Conservation (phyloP, 1,140 invertebrate species). For the Eupeodes corollae region DNA sequence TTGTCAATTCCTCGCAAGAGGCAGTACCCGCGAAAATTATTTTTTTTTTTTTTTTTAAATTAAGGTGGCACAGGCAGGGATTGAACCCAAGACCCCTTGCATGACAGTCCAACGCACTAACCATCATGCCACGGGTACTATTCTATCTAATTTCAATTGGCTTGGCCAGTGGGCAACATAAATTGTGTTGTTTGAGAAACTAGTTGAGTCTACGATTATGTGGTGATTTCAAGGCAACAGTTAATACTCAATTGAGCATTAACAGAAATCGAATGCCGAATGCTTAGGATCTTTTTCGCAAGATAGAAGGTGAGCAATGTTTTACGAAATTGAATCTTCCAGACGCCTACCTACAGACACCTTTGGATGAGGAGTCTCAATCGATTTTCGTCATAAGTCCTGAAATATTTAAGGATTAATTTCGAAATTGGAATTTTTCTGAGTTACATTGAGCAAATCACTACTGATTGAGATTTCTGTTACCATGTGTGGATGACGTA, state of each 20-base stretch:
- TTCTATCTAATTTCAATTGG: too few species aligned
- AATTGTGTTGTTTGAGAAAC: conserved; percentile 38
- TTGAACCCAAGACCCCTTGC: too few species aligned
- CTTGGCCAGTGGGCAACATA: too few species aligned
- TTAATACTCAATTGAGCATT: conserved; percentile 24
- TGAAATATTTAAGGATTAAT: conserved; percentile 10
- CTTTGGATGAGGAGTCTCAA: conserved; percentile 13
- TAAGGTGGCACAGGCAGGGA: too few species aligned
- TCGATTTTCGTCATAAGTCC: conserved; percentile 12
- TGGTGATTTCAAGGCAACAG: conserved; percentile 35
- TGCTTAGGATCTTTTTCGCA: conserved; percentile 17
- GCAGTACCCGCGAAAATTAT: too few species aligned
- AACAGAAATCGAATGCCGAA: conserved; percentile 38
- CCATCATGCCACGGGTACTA: too few species aligned
- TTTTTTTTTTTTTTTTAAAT: too few species aligned
- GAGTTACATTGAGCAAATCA: conserved; percentile 6
- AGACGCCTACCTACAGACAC: conserved; percentile 18
- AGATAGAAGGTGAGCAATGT: background rate
- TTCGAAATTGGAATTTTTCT: conserved; percentile 16
- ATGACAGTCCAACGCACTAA: too few species aligned
- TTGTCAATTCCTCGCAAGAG: too few species aligned
- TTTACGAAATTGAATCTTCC: conserved; percentile 10
- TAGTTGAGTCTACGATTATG: conserved; percentile 33
- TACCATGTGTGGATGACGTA: conserved; percentile 19
- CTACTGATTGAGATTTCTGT: background rate